Percentiles rank a stretch among this genome's conserved stretches.
Evolutionary conservation across 2,888 invertebrate species (phyloP).

Genomic region (Phengaris arion): DNA sequence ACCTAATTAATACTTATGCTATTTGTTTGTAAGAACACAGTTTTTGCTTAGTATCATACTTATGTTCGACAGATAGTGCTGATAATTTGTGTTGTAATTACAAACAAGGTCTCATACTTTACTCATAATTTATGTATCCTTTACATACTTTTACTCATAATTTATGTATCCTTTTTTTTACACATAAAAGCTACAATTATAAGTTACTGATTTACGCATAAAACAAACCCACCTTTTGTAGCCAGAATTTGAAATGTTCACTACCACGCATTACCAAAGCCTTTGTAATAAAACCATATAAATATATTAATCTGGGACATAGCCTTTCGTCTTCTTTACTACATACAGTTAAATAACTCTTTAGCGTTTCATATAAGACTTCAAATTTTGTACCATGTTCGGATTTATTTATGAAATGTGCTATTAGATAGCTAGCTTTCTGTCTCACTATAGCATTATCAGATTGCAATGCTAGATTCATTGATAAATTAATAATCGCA

Average conservation of each 20-base stretch:
- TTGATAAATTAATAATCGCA: constrained; percentile 57
- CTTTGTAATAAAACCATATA: constrained; percentile 69
- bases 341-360: constrained; percentile 49
- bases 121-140: too few relatives aligned
- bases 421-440: constrained; percentile 72
- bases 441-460: constrained; percentile 53
- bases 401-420: constrained; percentile 81
- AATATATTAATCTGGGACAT: constrained; percentile 54
- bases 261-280: constrained; percentile 63
- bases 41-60: too few relatives aligned
- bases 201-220: too few relatives aligned
- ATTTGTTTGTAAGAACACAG: too few relatives aligned
- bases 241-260: constrained; percentile 63
- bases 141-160: too few relatives aligned
- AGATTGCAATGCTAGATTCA: constrained; percentile 58
- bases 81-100: too few relatives aligned
- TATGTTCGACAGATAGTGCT: too few relatives aligned
- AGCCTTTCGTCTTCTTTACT: constrained; percentile 47
- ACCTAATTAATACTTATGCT: too few relatives aligned
- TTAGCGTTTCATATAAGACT: constrained; percentile 58
- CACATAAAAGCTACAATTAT: too few relatives aligned
- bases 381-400: constrained; percentile 64
- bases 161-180: too few relatives aligned
- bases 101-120: too few relatives aligned
- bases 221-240: constrained; percentile 58